A percentile compares a stretch with the other conserved stretches of the same genome.
Conservation (phyloP, 2,888 invertebrate genomes). For the Hirudinaria manillensis region DNA sequence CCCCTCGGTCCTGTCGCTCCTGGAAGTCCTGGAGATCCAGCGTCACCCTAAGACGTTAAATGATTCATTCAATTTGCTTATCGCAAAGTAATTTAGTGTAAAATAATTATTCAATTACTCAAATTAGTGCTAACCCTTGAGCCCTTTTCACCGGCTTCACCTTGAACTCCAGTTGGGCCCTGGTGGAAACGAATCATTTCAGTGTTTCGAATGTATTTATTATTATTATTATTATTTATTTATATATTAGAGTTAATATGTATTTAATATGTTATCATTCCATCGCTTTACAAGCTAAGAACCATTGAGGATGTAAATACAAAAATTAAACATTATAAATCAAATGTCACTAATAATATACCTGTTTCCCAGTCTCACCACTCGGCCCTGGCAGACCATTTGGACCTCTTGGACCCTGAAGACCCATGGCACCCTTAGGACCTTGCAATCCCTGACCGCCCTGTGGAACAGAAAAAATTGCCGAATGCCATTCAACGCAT, state of each 20-base stretch:
- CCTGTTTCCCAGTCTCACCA: conserved; percentile 30
- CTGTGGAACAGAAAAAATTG: conserved; percentile 22
- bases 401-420: conserved; percentile 37
- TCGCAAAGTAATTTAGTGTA: not conserved
- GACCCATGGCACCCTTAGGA: conserved; percentile 37
- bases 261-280: too few species aligned
- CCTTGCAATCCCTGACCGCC: conserved; percentile 37
- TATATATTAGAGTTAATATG: too few species aligned
- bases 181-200: conserved; percentile 18
- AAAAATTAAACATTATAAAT: too few species aligned
- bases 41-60: conserved; percentile 28
- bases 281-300: too few species aligned
- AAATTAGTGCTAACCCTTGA: conserved; percentile 34
- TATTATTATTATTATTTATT: too few species aligned
- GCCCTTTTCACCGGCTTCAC: conserved; percentile 38
- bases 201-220: not conserved
- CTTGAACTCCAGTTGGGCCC: conserved; percentile 35
- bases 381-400: conserved; percentile 34
- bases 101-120: not conserved
- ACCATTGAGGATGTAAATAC: too few species aligned
- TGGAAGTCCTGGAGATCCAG: conserved; percentile 31
- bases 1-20: conserved; percentile 32
- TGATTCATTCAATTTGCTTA: not conserved
- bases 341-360: not conserved
- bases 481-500: not conserved